phyloP scores from a whole-genome alignment of 2,888 invertebrate genomes.

The Drosophila peninsularis region DNA sequence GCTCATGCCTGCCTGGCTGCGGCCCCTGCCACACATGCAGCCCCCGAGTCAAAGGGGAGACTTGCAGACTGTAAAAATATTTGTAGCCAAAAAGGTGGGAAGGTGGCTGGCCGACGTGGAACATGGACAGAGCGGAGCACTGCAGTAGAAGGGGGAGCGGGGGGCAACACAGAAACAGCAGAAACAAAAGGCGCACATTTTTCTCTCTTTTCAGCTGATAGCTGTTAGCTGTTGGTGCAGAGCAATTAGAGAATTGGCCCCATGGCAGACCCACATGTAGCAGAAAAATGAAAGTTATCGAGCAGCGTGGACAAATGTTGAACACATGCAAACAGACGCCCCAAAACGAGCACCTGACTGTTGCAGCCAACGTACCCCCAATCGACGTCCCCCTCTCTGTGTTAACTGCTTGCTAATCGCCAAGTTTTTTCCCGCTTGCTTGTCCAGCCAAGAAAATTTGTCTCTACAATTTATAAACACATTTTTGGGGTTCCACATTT shows the following conservation, averaged over 20 bases:
- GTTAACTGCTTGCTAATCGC: conserved; percentile 48
- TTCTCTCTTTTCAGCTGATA: neutral
- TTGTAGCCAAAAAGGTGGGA: conserved; percentile 46
- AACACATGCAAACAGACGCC: conserved; percentile 66
- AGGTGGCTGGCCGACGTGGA: conserved; percentile 36
- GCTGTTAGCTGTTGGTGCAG: conserved; percentile 34
- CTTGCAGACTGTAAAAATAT: conserved; percentile 19
- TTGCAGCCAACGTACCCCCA: neutral
- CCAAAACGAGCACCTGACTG: conserved; percentile 29
- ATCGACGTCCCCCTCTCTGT: neutral
- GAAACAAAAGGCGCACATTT: neutral
- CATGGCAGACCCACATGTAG: conserved; percentile 23
- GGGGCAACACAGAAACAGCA: neutral
- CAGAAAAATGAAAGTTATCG: conserved; percentile 69
- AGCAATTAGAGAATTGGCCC: conserved; percentile 75
- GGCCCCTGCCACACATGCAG: conserved; percentile 27
- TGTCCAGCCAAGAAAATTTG: conserved; percentile 45
- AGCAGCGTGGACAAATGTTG: conserved; percentile 68
- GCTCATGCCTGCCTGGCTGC: neutral
- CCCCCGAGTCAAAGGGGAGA: conserved; percentile 21
- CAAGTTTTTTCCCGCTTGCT: conserved; percentile 32
- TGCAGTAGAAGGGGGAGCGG: neutral
- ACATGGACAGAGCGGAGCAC: conserved; percentile 48
- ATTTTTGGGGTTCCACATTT: conserved; percentile 44
- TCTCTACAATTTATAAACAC: conserved; percentile 53